Evolutionary conservation across 2,797 vertebrate genomes (phyloP), one percentile per base, ranked within the genome.

Genomic region (Enteromius trimaculatus): DNA sequence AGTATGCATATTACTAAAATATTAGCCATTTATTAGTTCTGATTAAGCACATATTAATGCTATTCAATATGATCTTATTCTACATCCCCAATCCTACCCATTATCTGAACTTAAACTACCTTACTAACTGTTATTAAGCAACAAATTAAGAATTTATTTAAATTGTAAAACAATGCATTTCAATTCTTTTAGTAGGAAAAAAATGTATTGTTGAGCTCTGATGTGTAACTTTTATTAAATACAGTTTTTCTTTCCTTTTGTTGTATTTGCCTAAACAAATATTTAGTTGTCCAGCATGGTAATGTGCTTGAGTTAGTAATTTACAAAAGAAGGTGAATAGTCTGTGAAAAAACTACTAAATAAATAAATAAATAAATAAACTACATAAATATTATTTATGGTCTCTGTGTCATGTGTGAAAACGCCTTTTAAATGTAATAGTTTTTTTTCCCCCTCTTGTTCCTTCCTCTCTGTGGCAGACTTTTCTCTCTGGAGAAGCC

Each of bases 401-500:
- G 4, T 1, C 2, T 0, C 5, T 44, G 26, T 58, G 21, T 62
- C 1, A 0, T n/a, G 51, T 26, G 21, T 23, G 10, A 34, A 34
- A 17, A 55, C 17, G 14, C 4, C 7, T 49, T 49, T 31, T 74
- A 74, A n/a, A 58, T 3, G 0, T 55, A 6, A 17, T 10, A 29
- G 16, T 44, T 44, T 44, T 11, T 44, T 2, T 8, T 85, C 78
- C 6, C 34, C 39, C 39, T 86, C 83, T 29, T 70, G 19, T 44
- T 42, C 47, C 17, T 62, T 29, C 70, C 23, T 74, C n/a, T 10
- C 19, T 71, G 31, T 42, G 86, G 64, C 90, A 99, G 97, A 91
- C 91, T 98, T 80, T 97, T 96, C 90, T 85, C 95, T 85, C 93
- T 96, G 90, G 98, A 99, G 14, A 99, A 97, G 87, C 97, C 96